Conservation (phyloP, 2,888 invertebrate genomes). For the Lissonota sp. region DNA sequence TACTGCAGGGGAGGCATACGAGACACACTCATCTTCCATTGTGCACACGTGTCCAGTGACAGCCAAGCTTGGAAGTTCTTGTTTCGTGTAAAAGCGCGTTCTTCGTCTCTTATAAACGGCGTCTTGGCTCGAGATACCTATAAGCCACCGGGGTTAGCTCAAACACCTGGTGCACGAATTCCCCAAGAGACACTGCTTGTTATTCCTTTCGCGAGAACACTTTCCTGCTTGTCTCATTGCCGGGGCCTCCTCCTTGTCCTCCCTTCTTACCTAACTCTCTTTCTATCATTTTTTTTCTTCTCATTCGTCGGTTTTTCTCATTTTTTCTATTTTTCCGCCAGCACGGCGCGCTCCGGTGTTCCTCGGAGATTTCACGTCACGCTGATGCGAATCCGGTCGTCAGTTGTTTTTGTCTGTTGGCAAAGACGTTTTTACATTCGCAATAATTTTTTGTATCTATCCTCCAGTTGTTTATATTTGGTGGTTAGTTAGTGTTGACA, state of each 20-base stretch:
- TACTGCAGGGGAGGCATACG: no score
- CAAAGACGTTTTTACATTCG: no score
- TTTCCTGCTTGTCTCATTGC: conserved; percentile 56
- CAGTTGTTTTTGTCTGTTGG: no score
- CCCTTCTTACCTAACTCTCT: conserved; percentile 4
- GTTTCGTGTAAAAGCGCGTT: no score
- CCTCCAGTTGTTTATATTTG: no score
- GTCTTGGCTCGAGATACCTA: conserved; percentile 70
- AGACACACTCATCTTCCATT: no score
- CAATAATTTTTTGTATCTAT: no score
- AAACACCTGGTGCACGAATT: conserved; percentile 81
- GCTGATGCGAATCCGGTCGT: not conserved
- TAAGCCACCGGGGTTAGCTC: conserved; percentile 81
- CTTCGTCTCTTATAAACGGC: no score
- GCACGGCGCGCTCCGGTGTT: conserved; percentile 5
- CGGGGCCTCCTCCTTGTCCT: conserved; percentile 19
- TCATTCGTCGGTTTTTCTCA: conserved; percentile 6
- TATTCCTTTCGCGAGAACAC: conserved; percentile 79
- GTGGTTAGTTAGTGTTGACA: no score
- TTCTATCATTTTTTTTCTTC: conserved; percentile 21
- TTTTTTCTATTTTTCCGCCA: conserved; percentile 9
- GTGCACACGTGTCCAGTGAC: no score
- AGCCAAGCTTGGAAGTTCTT: no score
- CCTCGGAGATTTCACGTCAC: conserved; percentile 40
- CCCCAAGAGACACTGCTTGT: conserved; percentile 81